Evolutionary conservation across 2,888 invertebrate species (phyloP).

Genomic region (Capitulum mitella): DNA sequence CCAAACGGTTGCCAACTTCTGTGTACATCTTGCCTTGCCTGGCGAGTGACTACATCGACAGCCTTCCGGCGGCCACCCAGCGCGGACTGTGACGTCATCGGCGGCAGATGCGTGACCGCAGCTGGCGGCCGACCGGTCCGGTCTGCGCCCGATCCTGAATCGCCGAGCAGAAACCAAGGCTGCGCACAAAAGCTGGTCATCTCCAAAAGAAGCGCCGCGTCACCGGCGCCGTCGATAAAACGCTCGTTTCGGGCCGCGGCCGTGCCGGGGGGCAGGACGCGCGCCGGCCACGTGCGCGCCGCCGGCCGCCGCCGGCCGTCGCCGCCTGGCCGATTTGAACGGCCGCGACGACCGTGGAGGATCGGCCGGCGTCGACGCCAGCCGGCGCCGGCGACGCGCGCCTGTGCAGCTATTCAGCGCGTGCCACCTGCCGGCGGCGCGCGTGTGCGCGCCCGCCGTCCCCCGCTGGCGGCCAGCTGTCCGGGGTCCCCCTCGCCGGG

Average conservation of each 20-base stretch:
- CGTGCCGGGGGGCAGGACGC: background rate
- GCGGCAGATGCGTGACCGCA: background rate
- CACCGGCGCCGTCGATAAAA: constrained; percentile 4
- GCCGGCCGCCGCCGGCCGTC: background rate
- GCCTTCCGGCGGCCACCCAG: no score
- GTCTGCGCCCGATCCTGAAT: background rate
- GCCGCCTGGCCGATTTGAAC: background rate
- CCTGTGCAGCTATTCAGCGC: background rate
- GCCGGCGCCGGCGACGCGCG: background rate
- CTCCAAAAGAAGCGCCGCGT: background rate
- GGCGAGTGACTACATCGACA: no score
- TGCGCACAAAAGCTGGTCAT: background rate
- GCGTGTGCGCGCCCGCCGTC: background rate
- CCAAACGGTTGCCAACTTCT: no score
- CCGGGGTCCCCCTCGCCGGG: background rate
- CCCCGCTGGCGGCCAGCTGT: background rate
- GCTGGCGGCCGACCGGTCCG: background rate
- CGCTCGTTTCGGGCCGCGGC: background rate
- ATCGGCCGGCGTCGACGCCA: background rate
- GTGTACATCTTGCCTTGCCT: no score
- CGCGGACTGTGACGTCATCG: background rate
- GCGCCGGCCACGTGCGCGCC: background rate
- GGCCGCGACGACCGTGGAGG: background rate
- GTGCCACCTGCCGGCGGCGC: constrained; percentile 3
- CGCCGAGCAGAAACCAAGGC: background rate